Evolutionary conservation across 2,888 invertebrate genomes (phyloP), one percentile per base, ranked within the genome.

Genomic region (Bhutanitis thaidina): DNA sequence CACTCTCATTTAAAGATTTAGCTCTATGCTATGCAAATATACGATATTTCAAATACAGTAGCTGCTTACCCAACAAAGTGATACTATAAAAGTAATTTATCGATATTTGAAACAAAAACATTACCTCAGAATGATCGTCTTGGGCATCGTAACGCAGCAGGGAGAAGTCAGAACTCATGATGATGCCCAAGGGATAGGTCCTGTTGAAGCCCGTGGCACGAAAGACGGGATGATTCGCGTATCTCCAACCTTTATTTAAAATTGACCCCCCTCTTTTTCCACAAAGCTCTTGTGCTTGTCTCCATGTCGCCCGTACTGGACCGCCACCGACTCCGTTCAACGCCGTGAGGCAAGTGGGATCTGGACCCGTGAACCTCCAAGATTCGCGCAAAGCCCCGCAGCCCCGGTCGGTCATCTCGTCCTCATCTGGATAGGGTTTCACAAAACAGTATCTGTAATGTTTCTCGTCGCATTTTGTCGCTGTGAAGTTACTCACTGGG

Each of bases 381-480:
- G 51, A 72, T 71, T 39, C 64, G 61, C 41, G 55, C 34, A 49
- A 69, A 54, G 60, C 65, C 0, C 74, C 71, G 56, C 87, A 89
- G 0, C 69, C 75, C 20, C 74, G 71, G 2, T 45, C 56, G 1
- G 60, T 61, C 61, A 68, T 62, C 10, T 62, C 56, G 12, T 69
- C 62, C 9, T 66, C 57, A 9, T 71, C 62, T 0, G 58, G 53
- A 54, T 86, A 87, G 3, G 81, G 74, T 10, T 74, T 64, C 0
- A 90, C 71, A 16, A 90, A 66, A 53, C 90, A 90, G 37, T 81
- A 88, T 39, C 89, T 80, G 41, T 77, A 74, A 64, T 79, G 69
- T 38, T 64, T 71, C 38, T 79, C 79, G 16, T 77, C 67, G 51
- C 90, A 90, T 36, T 70, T 71, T 1, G 74, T 72, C 1, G 78